Evolutionary conservation across 2,888 invertebrate species (phyloP), one percentile per base, ranked within the genome.

Genomic region (Torymus tubicola): DNA sequence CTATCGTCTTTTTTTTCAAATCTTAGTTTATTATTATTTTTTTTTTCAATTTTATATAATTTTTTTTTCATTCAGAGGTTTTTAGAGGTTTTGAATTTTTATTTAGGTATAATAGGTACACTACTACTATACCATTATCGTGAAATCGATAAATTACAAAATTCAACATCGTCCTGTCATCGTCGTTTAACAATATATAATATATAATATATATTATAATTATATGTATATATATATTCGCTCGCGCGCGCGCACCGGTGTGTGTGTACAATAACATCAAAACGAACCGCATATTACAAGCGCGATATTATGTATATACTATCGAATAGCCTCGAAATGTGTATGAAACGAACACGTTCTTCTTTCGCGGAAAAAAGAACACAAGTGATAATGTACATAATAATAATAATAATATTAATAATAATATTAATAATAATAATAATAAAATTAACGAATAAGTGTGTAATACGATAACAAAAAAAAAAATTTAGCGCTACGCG

Each of bases 121-220:
- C n/a, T n/a, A n/a, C n/a, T n/a, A 31, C 31, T 8, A 5, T 42
- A 42, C 42, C 42, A 24, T 61, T 13, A n/a, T 42, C 42, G 42
- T 61, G 52, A 42, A 50, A 18, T 21, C 12, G 1, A 60, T 14
- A 42, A 64, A 64, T 42, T 60, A 69, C 42, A 69, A 57, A 2
- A 5, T 42, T 52, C 18, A n/a, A 61, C 61, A 71, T 71, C 61
- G 1, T 71, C 18, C 61, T 10, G 50, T n/a, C 52, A 52, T 52
- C 8, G 42, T 61, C 8, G 5, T 71, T 42, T 42, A 71, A 53
- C 71, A 42, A 53, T 58, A 42, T 42, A 42, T 42, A 42, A 42
- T 42, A 8, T 8, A 8, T 42, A 42, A 42, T 42, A 8, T 21
- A 21, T 21, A 21, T 21, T 52, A 52, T 12, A 8, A 42, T 42